Evolutionary conservation across 2,888 invertebrate genomes (phyloP).

Genomic region (Cosmopolites sordidus): DNA sequence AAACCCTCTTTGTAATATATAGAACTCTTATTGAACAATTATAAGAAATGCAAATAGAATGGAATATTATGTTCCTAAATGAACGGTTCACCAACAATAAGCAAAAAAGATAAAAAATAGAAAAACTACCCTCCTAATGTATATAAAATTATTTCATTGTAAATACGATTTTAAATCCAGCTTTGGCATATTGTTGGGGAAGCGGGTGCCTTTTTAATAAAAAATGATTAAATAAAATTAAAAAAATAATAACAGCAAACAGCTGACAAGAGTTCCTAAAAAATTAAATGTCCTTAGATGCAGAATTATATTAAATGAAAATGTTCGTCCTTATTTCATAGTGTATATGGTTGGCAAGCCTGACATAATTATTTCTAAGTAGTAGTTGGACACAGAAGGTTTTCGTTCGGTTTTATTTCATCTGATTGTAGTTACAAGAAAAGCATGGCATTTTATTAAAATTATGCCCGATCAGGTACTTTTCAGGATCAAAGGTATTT

Average conservation of each 20-base stretch:
- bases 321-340: slow-evolving; percentile 48
- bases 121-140: slow-evolving; percentile 6
- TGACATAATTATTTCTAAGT: slow-evolving; percentile 10
- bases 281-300: slow-evolving; percentile 44
- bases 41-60: slow-evolving; percentile 48
- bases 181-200: slow-evolving; percentile 48
- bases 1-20: not conserved
- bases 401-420: too few species aligned
- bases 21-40: slow-evolving; percentile 26
- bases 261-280: slow-evolving; percentile 50
- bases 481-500: too few species aligned
- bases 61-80: slow-evolving; percentile 48
- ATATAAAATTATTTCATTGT: slow-evolving; percentile 13
- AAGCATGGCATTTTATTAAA: too few species aligned
- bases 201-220: slow-evolving; percentile 49
- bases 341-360: slow-evolving; percentile 30
- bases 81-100: slow-evolving; percentile 49
- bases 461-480: too few species aligned
- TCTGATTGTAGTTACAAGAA: too few species aligned
- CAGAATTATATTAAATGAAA: slow-evolving; percentile 40
- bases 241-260: slow-evolving; percentile 25
- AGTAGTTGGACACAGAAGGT: too few species aligned
- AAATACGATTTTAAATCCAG: slow-evolving; percentile 22
- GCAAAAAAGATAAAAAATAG: slow-evolving; percentile 23
- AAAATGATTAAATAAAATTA: slow-evolving; percentile 24